Percentiles rank a stretch among this genome's conserved stretches.
Conservation (phyloP, 2,113 vertebrate species). For the Odocoileus hemionus region DNA sequence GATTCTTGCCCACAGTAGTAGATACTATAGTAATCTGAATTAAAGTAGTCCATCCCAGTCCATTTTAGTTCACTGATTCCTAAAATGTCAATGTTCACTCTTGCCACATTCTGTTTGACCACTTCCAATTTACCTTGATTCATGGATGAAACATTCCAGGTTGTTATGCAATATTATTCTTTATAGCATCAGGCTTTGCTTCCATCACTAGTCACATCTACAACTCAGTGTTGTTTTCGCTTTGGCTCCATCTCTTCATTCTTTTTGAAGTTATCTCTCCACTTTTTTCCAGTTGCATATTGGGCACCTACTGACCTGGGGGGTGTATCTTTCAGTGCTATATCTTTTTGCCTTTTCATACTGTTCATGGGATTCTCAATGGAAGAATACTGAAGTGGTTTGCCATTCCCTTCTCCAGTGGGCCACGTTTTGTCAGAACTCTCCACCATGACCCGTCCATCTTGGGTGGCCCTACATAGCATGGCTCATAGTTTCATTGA, state of each 20-base stretch:
- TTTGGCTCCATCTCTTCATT: neutral
- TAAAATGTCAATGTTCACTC: neutral
- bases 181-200: neutral
- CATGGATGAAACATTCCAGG: neutral
- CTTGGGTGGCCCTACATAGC: neutral
- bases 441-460: neutral
- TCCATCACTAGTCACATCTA: neutral
- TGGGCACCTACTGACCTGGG: neutral
- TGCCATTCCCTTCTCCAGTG: neutral
- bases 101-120: neutral
- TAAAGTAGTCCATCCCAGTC: neutral
- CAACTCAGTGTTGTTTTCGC: neutral
- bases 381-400: neutral
- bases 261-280: neutral
- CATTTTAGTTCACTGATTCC: neutral
- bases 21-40: neutral
- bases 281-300: neutral
- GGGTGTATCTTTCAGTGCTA: neutral
- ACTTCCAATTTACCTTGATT: neutral
- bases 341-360: neutral
- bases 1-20: neutral
- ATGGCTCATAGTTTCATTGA: neutral
- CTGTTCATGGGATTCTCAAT: neutral
- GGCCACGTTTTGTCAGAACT: neutral
- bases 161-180: neutral